phyloP scores from a whole-genome alignment of 2,113 vertebrate species.

The Strix aluco region DNA sequence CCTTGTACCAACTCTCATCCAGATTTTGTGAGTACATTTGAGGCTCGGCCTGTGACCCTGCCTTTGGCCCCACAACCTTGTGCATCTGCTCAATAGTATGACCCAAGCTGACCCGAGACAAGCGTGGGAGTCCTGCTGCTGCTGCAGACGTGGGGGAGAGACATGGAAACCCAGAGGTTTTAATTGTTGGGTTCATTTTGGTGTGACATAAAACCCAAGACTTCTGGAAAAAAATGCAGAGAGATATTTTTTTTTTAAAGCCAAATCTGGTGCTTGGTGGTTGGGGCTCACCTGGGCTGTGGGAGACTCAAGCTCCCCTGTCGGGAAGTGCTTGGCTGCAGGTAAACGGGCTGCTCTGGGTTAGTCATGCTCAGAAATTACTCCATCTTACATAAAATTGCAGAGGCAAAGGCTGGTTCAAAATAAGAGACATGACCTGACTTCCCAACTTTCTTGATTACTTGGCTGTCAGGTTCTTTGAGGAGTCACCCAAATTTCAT shows the following conservation, averaged over 20 bases:
- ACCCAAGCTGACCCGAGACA: neutral
- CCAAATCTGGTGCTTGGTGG: neutral
- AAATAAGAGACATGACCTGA: neutral
- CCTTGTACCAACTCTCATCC: neutral
- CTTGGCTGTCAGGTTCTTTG: neutral
- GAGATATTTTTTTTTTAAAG: neutral
- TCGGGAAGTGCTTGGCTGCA: fast-evolving
- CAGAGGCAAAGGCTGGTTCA: neutral
- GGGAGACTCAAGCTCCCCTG: neutral
- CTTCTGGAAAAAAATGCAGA: neutral
- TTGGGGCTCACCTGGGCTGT: neutral
- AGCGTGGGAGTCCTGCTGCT: fast-evolving
- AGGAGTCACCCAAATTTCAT: neutral
- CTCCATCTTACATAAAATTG: neutral
- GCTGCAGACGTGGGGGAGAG: neutral
- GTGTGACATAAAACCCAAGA: neutral
- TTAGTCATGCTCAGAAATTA: neutral
- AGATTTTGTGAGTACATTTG: neutral
- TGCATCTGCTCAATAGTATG: neutral
- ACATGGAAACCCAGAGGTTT: fast-evolving
- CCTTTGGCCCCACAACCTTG: neutral
- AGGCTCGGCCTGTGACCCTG: neutral
- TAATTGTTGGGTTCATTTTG: neutral
- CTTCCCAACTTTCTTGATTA: neutral
- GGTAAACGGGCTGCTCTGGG: neutral